Evolutionary conservation across 2,888 invertebrate species (phyloP).

Genomic region (Phymatocera aterrima): DNA sequence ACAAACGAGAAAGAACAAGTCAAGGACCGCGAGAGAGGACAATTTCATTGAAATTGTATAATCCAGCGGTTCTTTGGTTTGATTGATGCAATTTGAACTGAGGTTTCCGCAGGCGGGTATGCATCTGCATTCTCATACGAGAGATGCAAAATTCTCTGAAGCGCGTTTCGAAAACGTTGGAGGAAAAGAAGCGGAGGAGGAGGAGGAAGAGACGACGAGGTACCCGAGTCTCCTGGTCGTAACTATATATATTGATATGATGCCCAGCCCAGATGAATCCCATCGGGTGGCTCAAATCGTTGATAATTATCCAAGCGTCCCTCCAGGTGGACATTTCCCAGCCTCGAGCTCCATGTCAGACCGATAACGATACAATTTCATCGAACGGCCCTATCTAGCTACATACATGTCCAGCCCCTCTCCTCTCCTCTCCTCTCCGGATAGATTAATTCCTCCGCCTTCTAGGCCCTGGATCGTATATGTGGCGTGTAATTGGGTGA

Average conservation of each 20-base stretch:
- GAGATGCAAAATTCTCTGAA: too few relatives aligned
- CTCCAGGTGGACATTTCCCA: neutral
- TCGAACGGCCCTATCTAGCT: neutral
- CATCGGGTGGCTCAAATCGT: too few relatives aligned
- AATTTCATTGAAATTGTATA: slow-evolving; percentile 45
- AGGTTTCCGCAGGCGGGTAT: slow-evolving; percentile 19
- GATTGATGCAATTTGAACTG: slow-evolving; percentile 47
- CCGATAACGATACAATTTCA: slow-evolving; percentile 29
- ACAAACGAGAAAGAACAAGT: neutral
- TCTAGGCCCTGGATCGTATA: slow-evolving; percentile 67
- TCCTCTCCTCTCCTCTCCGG: slow-evolving; percentile 36
- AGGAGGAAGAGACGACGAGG: too few relatives aligned
- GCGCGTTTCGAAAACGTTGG: slow-evolving; percentile 10
- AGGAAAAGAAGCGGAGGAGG: too few relatives aligned
- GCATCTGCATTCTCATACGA: slow-evolving; percentile 44
- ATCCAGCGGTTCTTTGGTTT: slow-evolving; percentile 41
- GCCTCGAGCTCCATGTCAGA: neutral
- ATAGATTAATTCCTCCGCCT: slow-evolving; percentile 70
- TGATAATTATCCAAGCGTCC: too few relatives aligned
- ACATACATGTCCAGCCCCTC: neutral
- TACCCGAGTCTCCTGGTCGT: too few relatives aligned
- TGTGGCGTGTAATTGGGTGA: slow-evolving; percentile 69
- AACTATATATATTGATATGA: too few relatives aligned
- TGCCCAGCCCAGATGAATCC: neutral
- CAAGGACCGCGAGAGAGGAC: neutral